Evolutionary conservation across 23 tunicate genomes (phyloP), one percentile per base, ranked within the genome.

Genomic region (Styela clava): DNA sequence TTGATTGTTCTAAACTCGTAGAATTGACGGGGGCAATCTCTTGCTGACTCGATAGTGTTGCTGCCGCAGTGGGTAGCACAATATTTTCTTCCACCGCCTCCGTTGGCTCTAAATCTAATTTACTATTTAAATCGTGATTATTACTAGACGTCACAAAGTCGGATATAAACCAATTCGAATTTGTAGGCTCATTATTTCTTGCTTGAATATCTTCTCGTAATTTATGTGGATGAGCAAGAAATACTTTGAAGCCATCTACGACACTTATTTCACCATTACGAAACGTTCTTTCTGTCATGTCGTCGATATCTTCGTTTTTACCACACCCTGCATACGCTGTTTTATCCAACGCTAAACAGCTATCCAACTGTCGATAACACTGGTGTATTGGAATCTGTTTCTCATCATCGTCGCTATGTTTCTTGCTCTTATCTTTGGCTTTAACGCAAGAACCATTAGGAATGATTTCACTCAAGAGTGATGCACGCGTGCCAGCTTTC

Each of bases 191-290:
- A 44, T 44, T 44, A 12, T 44, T 44, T 12, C 56, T 44, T 12
- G 12, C 56, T 5, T 44, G 9, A 12, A 7, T 12, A 44, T 44
- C 9, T 44, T 44, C 9, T 5, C 56, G 56, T 7, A 44, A 12
- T 5, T 44, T 44, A 12, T 52, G 64, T 25, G 63, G 64, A 44
- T 56, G 64, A 23, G 31, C 64, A 16, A 76, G 27, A 52, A 26
- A 7, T 21, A 76, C 81, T 44, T 44, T 76, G 22, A 26, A 76
- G 5, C 81, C 81, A 52, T 76, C 81, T 23, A 76, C 81, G 20
- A 76, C 81, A 26, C 67, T 20, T 44, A 76, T 76, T 16, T 32
- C 35, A 3, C 77, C 77, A 16, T 71, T 71, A 5, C 77, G 77
- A 29, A 71, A 71, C 35, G 35, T 28, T 34, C 16, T 71, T 71